Conservation (phyloP, 2,888 invertebrate species). For the Coenonympha arcania region DNA sequence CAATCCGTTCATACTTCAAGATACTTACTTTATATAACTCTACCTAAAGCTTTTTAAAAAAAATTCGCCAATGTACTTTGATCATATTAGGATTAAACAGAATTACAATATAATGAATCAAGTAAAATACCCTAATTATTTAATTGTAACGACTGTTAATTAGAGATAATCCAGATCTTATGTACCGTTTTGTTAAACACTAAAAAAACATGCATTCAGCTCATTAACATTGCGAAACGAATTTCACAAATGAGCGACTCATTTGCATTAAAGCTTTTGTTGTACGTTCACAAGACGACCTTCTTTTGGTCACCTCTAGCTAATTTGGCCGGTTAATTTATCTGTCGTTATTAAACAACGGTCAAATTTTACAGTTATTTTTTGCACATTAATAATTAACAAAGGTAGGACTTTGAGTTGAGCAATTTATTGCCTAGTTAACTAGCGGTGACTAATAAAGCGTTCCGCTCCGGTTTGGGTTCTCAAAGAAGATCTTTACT, state of each 20-base stretch:
- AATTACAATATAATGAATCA: background rate
- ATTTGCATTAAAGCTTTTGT: constrained; percentile 23
- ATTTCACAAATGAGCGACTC: constrained; percentile 24
- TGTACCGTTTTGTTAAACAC: constrained; percentile 10
- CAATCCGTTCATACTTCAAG: too few species aligned
- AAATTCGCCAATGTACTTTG: background rate
- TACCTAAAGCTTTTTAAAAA: too few species aligned
- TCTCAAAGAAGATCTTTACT: constrained; percentile 44
- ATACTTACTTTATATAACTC: too few species aligned
- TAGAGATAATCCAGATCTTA: constrained; percentile 16
- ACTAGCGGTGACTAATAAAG: constrained; percentile 49
- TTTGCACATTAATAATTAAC: constrained; percentile 4
- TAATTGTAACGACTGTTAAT: constrained; percentile 6
- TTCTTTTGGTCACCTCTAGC: constrained; percentile 22
- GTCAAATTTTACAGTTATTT: constrained; percentile 9
- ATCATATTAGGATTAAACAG: background rate
- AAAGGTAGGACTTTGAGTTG: background rate
- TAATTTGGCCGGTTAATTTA: constrained; percentile 14
- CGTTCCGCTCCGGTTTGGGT: constrained; percentile 45
- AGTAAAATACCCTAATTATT: background rate
- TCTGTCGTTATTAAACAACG: constrained; percentile 2
- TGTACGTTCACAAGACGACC: constrained; percentile 19
- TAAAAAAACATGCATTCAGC: constrained; percentile 17
- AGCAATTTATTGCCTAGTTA: constrained; percentile 23
- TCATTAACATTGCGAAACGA: constrained; percentile 23